Conservation (phyloP, 2,113 vertebrate genomes). For the Corynorhinus townsendii region DNA sequence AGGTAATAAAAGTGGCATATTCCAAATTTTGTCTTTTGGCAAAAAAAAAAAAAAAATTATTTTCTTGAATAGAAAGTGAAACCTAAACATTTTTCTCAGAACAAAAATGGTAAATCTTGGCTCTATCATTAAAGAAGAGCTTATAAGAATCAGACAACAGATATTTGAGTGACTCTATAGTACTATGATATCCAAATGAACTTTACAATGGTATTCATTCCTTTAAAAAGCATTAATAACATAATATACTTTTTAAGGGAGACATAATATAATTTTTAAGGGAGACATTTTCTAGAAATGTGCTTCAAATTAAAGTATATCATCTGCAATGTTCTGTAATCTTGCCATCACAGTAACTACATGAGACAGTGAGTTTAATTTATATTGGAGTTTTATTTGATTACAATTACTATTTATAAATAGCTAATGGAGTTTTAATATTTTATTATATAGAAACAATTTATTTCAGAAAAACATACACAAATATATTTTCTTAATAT, state of each 20-base stretch:
- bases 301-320: background rate
- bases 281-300: background rate
- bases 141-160: background rate
- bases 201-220: background rate
- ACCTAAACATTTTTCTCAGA: background rate
- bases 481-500: background rate
- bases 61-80: slow-evolving; percentile 1
- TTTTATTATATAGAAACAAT: background rate
- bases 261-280: background rate
- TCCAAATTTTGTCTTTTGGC: slow-evolving; percentile 31
- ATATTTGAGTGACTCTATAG: background rate
- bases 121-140: background rate
- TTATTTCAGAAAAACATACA: background rate
- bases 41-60: slow-evolving; percentile 11
- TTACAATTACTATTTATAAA: background rate
- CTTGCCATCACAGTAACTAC: background rate
- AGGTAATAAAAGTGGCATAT: background rate
- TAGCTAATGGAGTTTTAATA: background rate
- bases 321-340: background rate
- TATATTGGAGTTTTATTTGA: background rate
- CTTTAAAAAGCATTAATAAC: background rate
- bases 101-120: background rate
- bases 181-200: background rate
- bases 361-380: background rate
- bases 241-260: background rate